A percentile compares a stretch with the other conserved stretches of the same genome.
Evolutionary conservation across 2,797 vertebrate genomes (phyloP).

Genomic region (Polyboroides typus): DNA sequence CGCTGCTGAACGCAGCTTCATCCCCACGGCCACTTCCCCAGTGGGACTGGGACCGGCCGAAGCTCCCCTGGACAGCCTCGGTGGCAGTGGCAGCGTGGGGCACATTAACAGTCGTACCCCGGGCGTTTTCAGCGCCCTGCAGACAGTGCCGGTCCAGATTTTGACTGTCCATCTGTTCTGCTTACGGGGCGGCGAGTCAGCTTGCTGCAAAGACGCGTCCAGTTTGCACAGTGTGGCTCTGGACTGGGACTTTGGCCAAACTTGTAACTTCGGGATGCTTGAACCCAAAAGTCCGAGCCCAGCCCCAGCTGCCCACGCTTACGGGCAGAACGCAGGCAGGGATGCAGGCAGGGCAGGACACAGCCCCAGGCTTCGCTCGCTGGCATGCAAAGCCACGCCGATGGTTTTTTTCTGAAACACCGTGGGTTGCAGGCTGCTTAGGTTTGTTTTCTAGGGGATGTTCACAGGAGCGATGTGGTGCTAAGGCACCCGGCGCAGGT

Average conservation of each 20-base stretch:
- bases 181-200: rapidly evolving
- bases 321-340: not conserved
- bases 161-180: not conserved
- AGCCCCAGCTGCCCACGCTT: not conserved
- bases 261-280: not conserved
- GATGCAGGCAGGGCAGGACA: not conserved
- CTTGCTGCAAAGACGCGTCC: rapidly evolving
- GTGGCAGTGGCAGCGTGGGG: rapidly evolving
- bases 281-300: not conserved
- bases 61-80: rapidly evolving
- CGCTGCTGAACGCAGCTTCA: not conserved
- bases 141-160: not conserved
- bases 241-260: not conserved
- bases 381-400: rapidly evolving
- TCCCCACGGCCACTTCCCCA: rapidly evolving
- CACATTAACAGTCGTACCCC: rapidly evolving
- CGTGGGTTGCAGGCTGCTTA: not conserved
- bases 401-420: not conserved
- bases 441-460: not conserved
- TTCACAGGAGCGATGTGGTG: not conserved
- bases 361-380: not conserved
- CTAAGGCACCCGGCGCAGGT: not conserved
- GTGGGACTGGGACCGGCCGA: rapidly evolving
- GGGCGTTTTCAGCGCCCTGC: rapidly evolving
- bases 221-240: not conserved